These are phyloP conservation scores for Aelia acuminata DNA, from an alignment of 2,888 invertebrate genomes.

Conservation along the genomic window DNA sequence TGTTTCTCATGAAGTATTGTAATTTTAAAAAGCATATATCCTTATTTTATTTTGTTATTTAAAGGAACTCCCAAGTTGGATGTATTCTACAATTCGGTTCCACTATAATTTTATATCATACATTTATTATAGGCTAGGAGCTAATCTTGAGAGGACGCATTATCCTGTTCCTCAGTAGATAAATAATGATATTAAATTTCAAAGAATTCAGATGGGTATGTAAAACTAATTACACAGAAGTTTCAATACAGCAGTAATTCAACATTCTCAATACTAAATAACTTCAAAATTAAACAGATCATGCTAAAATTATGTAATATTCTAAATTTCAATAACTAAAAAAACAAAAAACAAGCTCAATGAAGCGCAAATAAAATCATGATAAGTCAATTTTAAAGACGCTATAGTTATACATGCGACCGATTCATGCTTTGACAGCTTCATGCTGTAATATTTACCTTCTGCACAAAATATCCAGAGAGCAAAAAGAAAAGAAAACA, in stretches of 20 bases:
- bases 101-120: not conserved
- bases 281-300: not conserved
- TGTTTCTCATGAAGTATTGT: too few species aligned
- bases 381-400: too few species aligned
- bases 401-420: constrained; percentile 47
- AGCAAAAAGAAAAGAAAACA: constrained; percentile 57
- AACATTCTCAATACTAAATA: not conserved
- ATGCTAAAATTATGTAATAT: not conserved
- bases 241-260: not conserved
- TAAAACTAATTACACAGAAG: not conserved
- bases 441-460: constrained; percentile 61
- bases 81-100: too few species aligned
- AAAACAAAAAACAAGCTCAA: not conserved
- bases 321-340: not conserved
- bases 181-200: not conserved
- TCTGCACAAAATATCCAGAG: constrained; percentile 61
- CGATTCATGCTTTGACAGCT: not conserved
- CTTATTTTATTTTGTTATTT: not conserved
- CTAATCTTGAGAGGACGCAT: not conserved
- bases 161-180: constrained; percentile 26
- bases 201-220: not conserved
- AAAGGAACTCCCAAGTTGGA: not conserved
- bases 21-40: too few species aligned
- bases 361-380: not conserved
- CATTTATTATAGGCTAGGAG: not conserved